Base-by-base conservation (phyloP, 2,888 invertebrate species). In the Perizoma affinitatum region DNA sequence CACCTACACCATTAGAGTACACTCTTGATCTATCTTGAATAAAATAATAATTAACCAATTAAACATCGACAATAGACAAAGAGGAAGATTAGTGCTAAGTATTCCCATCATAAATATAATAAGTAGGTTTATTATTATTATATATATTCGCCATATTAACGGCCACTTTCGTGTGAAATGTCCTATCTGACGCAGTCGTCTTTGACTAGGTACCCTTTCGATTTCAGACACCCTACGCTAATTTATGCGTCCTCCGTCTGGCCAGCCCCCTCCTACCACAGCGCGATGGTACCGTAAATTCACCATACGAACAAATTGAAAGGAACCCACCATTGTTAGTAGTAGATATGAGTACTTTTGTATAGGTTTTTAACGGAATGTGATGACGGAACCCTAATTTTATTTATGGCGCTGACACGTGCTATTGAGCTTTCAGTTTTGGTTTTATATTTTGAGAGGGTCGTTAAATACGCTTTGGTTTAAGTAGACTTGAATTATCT, bases 191-290 rank as follows among this genome's bases (percentile, higher is more conserved):
- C 54, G 60, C 54, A 45, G 54, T 76, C 74, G 67, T 85, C 83
- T 78, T 63, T 81, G 79, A 11, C 22, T 22, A 22, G 22, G 61
- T 51, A 73, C 78, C 83, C 82, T 80, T 79, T 79, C 75, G 74
- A 74, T 77, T 71, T 73, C 76, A 76, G 77, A 73, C 77, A 71
- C 78, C 74, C 77, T 67, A 67, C 73, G 73, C 79, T 87, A 88
- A 90, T 89, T 90, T 88, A 90, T 88, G 85, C 86, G 82, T 65
- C 73, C 75, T 76, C 69, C 76, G 87, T 86, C 85, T 86, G 82
- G 75, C 76, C 69, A 61, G 66, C 76, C 83, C 80, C 75, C 63
- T 69, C 75, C 63, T 68, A 66, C 67, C 66, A 58, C 64, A 61
- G 56, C 76, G 58, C 76, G 73, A 75, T 76, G 76, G 75, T 69